Evolutionary conservation across 1,140 invertebrate species (phyloP).

Genomic region (Temnothorax longispinosus): DNA sequence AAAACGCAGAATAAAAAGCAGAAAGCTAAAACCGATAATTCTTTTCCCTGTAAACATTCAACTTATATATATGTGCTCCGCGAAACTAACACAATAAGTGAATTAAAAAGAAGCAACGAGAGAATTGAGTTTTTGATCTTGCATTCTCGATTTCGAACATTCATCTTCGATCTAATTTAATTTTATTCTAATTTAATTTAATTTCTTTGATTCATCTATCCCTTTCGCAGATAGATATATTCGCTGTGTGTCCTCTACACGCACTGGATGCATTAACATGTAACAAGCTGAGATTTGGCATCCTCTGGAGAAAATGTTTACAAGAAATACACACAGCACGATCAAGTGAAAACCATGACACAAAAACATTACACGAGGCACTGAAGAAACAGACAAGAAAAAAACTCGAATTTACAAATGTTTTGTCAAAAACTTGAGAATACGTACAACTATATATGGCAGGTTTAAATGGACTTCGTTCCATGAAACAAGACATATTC

Average conservation of each 20-base stretch:
- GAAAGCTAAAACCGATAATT: not conserved
- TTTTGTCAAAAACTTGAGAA: constrained; percentile 38
- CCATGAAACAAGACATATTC: constrained; percentile 40
- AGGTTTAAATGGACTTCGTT: constrained; percentile 64
- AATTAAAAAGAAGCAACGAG: not conserved
- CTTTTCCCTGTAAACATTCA: constrained; percentile 15
- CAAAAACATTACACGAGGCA: not conserved
- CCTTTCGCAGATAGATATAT: not conserved
- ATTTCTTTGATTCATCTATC: not conserved
- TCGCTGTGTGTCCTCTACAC: not conserved
- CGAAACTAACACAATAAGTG: not conserved
- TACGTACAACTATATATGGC: constrained; percentile 65
- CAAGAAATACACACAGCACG: not conserved
- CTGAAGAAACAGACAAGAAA: not conserved
- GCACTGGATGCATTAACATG: not conserved
- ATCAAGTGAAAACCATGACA: not conserved
- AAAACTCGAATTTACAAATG: constrained; percentile 21
- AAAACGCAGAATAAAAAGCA: not conserved
- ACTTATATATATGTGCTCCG: not conserved
- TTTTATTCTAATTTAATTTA: not conserved
- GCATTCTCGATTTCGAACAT: not conserved
- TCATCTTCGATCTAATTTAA: not conserved
- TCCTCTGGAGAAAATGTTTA: constrained; percentile 12
- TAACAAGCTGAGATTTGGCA: constrained; percentile 20
- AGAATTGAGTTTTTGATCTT: constrained; percentile 9